These are phyloP conservation scores for Eupithecia abbreviata DNA, from an alignment of 2,888 invertebrate genomes.

Conservation along the genomic window DNA sequence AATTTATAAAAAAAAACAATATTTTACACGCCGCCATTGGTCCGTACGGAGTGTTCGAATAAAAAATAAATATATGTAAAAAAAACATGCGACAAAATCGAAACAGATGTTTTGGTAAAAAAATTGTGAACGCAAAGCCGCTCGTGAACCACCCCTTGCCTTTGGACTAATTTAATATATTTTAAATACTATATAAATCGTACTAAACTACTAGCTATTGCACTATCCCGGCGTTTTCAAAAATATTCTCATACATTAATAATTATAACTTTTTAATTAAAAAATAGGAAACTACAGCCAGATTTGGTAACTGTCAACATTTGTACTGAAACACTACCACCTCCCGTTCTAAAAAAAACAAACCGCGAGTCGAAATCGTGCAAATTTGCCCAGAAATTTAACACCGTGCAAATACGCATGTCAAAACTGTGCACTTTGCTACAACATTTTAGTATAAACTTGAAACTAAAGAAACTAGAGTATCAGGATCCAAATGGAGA, in stretches of 20 bases:
- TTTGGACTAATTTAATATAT: slow-evolving; percentile 39
- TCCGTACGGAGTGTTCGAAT: slow-evolving; percentile 40
- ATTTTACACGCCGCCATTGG: slow-evolving; percentile 38
- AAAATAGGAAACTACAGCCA: slow-evolving; percentile 59
- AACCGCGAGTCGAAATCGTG: slow-evolving; percentile 23
- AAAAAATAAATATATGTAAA: slow-evolving; percentile 19
- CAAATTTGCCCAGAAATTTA: slow-evolving; percentile 11
- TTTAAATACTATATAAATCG: slow-evolving; percentile 46
- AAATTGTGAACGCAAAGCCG: slow-evolving; percentile 38
- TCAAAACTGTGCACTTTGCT: slow-evolving; percentile 31
- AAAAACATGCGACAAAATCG: slow-evolving; percentile 22
- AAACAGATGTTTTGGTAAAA: slow-evolving; percentile 17
- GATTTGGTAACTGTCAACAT: slow-evolving; percentile 60
- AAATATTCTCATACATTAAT: slow-evolving; percentile 62
- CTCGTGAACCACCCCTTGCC: slow-evolving; percentile 40
- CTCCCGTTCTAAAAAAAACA: slow-evolving; percentile 32
- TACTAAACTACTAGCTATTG: slow-evolving; percentile 78
- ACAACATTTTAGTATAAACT: slow-evolving; percentile 9
- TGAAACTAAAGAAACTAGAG: slow-evolving; percentile 43
- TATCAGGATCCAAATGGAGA: slow-evolving; percentile 73
- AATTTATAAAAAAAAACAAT: slow-evolving; percentile 11
- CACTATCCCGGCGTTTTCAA: slow-evolving; percentile 81
- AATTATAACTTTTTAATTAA: slow-evolving; percentile 58
- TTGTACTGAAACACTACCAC: slow-evolving; percentile 55
- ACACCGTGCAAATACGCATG: slow-evolving; percentile 25